Base-by-base conservation (phyloP, 2,797 vertebrate genomes). In the Phoebastria nigripes region DNA sequence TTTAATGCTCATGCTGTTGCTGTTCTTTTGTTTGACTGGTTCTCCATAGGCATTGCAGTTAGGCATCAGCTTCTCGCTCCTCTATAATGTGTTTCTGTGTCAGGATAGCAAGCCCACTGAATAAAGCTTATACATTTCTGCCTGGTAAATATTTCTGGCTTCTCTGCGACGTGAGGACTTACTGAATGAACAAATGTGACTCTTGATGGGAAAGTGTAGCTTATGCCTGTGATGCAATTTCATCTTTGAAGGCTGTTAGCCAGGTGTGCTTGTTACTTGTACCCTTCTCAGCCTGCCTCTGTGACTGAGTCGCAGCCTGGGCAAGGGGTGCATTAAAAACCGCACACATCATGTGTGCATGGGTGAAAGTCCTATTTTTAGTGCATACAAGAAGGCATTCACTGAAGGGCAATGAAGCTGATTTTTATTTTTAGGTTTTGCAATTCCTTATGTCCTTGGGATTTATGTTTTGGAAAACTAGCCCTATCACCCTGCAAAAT, bases 131-230 rank as follows among this genome's bases (percentile, higher is more conserved):
- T 33, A 93, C 41, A 82, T 94, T 94, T 84, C 82, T 87, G 73
- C 59, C n/a, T 55, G 79, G 78, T 82, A 93, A 91, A 92, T 95
- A 97, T 91, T 96, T 96, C 91, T 96, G 96, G 84, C 87, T 95
- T 93, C 82, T 83, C 90, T 91, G 69, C 39, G 0, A 71, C 0
- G 3, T n/a, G 56, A 94, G 46, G 42, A 74, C 35, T 87, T 82
- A 13, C 47, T 97, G 92, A 97, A 93, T 96, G 89, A 92, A 96
- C 94, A 97, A 96, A 81, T 65, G 24, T 66, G 61, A 89, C 90
- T 93, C 89, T 96, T 96, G 87, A 95, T 88, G 87, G 82, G 65
- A 47, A 89, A 65, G 46, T 7, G 39, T 46, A 76, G 76, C 31
- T 87, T 55, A 52, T 62, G 89, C 69, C 79, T 78, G 65, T 91